Conservation (phyloP, 2,888 invertebrate species). For the Cataglyphis altisquamis region DNA sequence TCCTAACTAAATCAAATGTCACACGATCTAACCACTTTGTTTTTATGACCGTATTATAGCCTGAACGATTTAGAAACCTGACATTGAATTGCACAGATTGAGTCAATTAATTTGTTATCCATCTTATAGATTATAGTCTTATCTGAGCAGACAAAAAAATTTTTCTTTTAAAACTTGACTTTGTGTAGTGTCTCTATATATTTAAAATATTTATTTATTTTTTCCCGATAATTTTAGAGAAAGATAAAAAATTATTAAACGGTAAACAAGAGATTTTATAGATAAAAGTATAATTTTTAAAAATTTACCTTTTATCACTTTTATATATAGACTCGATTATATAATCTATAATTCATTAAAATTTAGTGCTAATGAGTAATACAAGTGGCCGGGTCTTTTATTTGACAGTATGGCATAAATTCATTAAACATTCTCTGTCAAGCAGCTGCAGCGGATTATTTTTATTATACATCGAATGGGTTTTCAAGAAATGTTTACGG, state of each 20-base stretch:
- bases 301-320: background rate
- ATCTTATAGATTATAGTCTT: background rate
- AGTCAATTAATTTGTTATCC: background rate
- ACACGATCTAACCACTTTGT: background rate
- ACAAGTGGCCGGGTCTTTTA: background rate
- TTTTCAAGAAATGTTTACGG: constrained; percentile 29
- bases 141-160: background rate
- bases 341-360: background rate
- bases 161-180: background rate
- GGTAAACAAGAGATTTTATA: background rate
- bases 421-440: background rate
- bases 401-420: constrained; percentile 28
- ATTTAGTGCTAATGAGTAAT: constrained; percentile 1
- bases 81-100: background rate
- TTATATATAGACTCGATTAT: background rate
- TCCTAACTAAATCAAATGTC: constrained; percentile 9
- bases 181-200: background rate
- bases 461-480: constrained; percentile 21
- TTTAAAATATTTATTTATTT: background rate
- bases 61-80: background rate
- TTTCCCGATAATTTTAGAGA: background rate
- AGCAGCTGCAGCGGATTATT: background rate
- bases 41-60: background rate
- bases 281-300: background rate
- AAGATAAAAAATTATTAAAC: background rate